Conservation (phyloP, 2,888 invertebrate genomes). For the Branchipolynoe longqiensis region DNA sequence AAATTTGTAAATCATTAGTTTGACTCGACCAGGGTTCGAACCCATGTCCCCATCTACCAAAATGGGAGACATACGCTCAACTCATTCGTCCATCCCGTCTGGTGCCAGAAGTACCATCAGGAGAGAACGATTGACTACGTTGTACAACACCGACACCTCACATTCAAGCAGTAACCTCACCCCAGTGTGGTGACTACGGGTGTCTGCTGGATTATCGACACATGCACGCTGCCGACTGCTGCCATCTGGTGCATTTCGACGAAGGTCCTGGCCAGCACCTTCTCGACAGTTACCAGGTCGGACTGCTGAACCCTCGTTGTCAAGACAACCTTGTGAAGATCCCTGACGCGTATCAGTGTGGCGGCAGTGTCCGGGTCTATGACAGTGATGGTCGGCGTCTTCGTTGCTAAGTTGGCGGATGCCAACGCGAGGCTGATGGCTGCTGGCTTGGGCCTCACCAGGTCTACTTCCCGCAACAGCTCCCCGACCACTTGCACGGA, state of each 20-base stretch:
- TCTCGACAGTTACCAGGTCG: background rate
- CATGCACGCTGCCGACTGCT: background rate
- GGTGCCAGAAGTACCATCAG: no score
- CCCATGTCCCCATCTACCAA: no score
- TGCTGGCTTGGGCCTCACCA: background rate
- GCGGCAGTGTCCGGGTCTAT: background rate
- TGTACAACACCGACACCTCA: no score
- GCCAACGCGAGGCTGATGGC: background rate
- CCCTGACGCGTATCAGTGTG: background rate
- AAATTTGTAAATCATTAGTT: no score
- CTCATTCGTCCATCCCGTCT: no score
- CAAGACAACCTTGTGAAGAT: background rate
- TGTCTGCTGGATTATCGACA: background rate
- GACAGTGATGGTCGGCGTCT: background rate
- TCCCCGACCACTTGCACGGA: background rate
- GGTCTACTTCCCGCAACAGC: slow-evolving; percentile 7
- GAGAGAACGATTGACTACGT: no score
- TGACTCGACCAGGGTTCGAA: no score
- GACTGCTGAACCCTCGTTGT: background rate
- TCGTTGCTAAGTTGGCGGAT: slow-evolving; percentile 9
- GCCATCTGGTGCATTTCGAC: background rate
- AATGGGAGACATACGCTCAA: no score
- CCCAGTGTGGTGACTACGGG: background rate
- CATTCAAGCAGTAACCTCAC: no score
- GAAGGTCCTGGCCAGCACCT: background rate